A percentile compares a stretch with the other conserved stretches of the same genome.
phyloP scores from a whole-genome alignment of 1,140 invertebrate genomes.

The Drosophila setifemur region DNA sequence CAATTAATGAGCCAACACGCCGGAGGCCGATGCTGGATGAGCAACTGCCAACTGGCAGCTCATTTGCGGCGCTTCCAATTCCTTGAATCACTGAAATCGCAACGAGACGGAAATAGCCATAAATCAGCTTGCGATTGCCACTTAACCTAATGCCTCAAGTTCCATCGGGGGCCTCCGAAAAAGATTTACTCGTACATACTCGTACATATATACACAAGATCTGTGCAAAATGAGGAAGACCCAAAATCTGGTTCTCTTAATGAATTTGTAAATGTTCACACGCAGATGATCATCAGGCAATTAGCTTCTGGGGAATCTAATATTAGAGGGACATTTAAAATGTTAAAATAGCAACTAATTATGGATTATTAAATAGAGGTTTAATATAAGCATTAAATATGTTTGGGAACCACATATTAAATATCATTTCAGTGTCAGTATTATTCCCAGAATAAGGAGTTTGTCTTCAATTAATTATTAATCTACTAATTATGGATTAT shows the following conservation, averaged over 20 bases:
- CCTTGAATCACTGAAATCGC: constrained; percentile 80
- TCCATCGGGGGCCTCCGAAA: background rate
- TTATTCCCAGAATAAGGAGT: too few relatives aligned
- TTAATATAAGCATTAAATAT: too few relatives aligned
- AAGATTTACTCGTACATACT: background rate
- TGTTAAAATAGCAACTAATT: too few relatives aligned
- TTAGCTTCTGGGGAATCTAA: background rate
- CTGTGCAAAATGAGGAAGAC: constrained; percentile 1
- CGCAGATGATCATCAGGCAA: background rate
- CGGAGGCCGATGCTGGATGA: constrained; percentile 12
- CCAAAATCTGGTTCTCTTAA: background rate
- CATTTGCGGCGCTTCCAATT: constrained; percentile 82
- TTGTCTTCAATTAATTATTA: too few relatives aligned
- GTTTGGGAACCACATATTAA: too few relatives aligned
- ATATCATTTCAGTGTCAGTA: too few relatives aligned
- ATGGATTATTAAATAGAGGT: too few relatives aligned
- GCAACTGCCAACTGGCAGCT: constrained; percentile 68
- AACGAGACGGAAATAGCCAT: constrained; percentile 79
- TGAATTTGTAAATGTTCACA: background rate
- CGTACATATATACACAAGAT: too few relatives aligned
- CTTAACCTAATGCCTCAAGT: constrained; percentile 62
- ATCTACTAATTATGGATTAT: too few relatives aligned
- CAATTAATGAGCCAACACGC: constrained; percentile 60
- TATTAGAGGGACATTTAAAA: too few relatives aligned
- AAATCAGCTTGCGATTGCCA: constrained; percentile 75